Conservation (phyloP, 2,113 vertebrate genomes). For the Trachemys scripta region DNA sequence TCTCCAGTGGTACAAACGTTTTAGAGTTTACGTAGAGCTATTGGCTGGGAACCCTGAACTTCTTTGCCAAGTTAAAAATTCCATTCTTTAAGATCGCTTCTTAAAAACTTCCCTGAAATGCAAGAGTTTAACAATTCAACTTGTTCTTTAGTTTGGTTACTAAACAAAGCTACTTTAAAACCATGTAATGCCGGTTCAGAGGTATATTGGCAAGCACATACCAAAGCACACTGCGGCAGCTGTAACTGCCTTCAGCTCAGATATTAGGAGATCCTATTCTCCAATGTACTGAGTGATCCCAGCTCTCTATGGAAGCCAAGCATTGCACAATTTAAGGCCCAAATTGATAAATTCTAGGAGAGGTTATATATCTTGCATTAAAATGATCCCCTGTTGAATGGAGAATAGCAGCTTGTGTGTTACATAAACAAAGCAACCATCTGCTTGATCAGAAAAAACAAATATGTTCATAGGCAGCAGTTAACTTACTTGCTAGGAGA, state of each 20-base stretch:
- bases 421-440: not conserved
- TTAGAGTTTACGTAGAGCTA: not conserved
- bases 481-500: slow-evolving; percentile 90
- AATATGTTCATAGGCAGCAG: not conserved
- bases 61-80: not conserved
- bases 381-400: not conserved
- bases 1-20: not conserved
- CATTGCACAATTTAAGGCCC: not conserved
- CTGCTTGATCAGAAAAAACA: not conserved
- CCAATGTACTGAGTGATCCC: not conserved
- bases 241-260: no score
- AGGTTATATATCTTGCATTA: not conserved
- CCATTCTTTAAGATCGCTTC: not conserved
- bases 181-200: not conserved
- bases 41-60: not conserved
- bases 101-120: not conserved
- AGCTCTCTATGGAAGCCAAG: not conserved
- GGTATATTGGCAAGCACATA: not conserved
- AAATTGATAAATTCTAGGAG: not conserved
- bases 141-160: not conserved
- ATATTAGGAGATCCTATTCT: not conserved
- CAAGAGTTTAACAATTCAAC: not conserved
- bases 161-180: not conserved
- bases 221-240: no score
- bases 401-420: not conserved